Percentiles rank a stretch among this genome's conserved stretches.
These are phyloP conservation scores for Drosophila acutilabella DNA, from an alignment of 2,888 invertebrate genomes.

Conservation along the genomic window DNA sequence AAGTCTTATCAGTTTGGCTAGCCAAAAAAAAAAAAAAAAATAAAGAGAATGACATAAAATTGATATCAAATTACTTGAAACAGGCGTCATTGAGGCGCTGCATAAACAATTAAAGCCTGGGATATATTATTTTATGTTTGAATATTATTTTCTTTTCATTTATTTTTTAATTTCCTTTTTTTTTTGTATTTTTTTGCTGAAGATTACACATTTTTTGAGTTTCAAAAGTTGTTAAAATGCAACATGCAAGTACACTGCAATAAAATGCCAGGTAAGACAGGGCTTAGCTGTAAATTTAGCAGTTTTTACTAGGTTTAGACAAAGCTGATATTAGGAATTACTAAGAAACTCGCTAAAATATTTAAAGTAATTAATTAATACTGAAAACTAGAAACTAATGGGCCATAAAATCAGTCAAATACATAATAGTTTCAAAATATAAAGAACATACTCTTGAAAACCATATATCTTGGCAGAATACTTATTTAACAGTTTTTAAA, in stretches of 20 bases:
- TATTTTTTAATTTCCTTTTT: background rate
- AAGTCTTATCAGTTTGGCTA: constrained; percentile 48
- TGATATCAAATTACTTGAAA: constrained; percentile 59
- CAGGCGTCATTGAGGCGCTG: constrained; percentile 78
- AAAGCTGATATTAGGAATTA: no score
- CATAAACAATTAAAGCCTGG: constrained; percentile 72
- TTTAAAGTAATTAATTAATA: no score
- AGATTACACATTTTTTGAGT: constrained; percentile 72
- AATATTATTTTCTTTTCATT: constrained; percentile 15
- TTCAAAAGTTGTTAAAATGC: constrained; percentile 12
- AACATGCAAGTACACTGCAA: constrained; percentile 35
- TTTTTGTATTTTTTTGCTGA: constrained; percentile 63
- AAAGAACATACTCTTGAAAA: no score
- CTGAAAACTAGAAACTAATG: no score
- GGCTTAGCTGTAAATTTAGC: no score
- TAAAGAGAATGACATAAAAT: constrained; percentile 4
- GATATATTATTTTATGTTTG: constrained; percentile 21
- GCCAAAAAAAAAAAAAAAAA: constrained; percentile 19
- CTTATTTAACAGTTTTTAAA: no score
- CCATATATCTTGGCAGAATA: no score
- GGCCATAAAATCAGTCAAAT: no score
- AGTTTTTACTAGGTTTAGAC: background rate
- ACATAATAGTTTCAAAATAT: no score
- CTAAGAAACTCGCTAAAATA: no score
- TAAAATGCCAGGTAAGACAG: background rate